Evolutionary conservation across 2,888 invertebrate species (phyloP).

Genomic region (Neoitamus cyanurus): DNA sequence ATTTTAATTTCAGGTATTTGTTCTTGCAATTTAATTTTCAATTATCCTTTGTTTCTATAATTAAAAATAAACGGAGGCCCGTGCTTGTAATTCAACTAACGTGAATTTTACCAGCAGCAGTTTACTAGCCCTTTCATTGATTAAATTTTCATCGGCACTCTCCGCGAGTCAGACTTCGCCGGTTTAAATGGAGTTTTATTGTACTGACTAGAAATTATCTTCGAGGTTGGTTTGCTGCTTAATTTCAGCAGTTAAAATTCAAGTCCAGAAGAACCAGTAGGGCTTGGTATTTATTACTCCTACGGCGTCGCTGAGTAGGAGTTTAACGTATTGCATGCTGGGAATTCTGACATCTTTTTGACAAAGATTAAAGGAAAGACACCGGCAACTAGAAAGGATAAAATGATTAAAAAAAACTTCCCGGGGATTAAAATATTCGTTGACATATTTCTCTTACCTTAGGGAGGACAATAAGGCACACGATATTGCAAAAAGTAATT

Average conservation of each 20-base stretch:
- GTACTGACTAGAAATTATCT: background rate
- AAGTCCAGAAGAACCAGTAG: background rate
- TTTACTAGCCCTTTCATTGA: constrained; percentile 2
- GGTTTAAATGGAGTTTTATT: background rate
- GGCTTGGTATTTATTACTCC: background rate
- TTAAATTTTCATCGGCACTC: background rate
- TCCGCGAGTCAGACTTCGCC: background rate
- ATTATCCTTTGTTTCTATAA: constrained; percentile 27
- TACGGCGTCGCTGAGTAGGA: background rate
- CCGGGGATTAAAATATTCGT: constrained; percentile 7
- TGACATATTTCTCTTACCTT: constrained; percentile 30
- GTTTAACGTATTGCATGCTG: constrained; percentile 6
- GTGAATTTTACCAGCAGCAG: background rate
- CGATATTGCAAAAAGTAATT: constrained; percentile 13
- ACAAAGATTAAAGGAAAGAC: constrained; percentile 8
- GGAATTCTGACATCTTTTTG: constrained; percentile 15
- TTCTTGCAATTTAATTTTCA: constrained; percentile 17
- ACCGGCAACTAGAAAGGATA: constrained; percentile 6
- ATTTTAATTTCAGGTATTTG: constrained; percentile 16
- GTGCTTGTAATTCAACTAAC: constrained; percentile 15
- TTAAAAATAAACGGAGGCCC: constrained; percentile 18
- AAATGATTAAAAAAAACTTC: constrained; percentile 11
- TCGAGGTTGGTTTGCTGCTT: background rate
- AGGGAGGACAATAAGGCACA: background rate
- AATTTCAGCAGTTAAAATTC: background rate